Evolutionary conservation across 2,113 vertebrate genomes (phyloP).

Genomic region (Ailurus styani): DNA sequence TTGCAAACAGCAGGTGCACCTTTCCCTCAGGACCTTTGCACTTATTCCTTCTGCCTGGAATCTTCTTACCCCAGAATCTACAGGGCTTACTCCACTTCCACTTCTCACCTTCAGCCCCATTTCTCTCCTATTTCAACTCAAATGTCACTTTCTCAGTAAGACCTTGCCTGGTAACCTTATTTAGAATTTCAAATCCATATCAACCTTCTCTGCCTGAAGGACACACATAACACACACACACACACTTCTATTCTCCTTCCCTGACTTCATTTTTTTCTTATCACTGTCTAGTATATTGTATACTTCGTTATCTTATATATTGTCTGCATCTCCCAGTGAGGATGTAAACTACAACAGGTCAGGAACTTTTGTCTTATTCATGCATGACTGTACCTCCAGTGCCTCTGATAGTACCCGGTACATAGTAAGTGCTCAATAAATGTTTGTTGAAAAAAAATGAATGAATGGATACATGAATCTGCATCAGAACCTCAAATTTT

Average conservation of each 20-base stretch:
- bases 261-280: not conserved
- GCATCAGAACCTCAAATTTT: not conserved
- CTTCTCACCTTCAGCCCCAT: not conserved
- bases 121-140: not conserved
- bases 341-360: not conserved
- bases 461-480: not conserved
- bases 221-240: not conserved
- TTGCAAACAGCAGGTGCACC: not conserved
- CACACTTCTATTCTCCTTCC: not conserved
- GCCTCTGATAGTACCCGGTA: not conserved
- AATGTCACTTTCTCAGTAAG: not conserved
- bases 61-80: not conserved
- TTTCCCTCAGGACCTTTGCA: not conserved
- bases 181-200: not conserved
- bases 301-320: not conserved
- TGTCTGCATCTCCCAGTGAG: not conserved
- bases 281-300: not conserved
- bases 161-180: not conserved
- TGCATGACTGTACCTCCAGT: not conserved
- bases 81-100: not conserved
- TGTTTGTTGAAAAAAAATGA: not conserved
- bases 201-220: not conserved
- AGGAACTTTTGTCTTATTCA: not conserved
- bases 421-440: not conserved
- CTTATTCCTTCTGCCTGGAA: not conserved